Evolutionary conservation across 2,797 vertebrate species (phyloP), one percentile per base, ranked within the genome.

Genomic region (Halcyon badia): DNA sequence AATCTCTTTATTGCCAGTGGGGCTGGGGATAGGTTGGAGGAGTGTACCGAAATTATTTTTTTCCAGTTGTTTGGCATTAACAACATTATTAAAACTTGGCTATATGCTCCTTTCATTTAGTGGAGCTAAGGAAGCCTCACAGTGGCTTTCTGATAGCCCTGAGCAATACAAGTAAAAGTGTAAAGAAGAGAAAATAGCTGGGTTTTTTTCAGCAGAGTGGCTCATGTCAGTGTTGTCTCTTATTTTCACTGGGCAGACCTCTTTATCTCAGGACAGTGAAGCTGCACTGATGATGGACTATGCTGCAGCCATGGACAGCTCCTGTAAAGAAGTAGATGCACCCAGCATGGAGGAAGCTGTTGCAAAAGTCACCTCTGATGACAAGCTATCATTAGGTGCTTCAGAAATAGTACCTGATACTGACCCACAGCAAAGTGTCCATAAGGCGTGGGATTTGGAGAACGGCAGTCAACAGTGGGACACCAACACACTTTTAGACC

Each of bases 241-340:
- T 84, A 10, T 65, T 90, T 93, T 76, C 37, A 13, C 64, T 17
- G 77, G 51, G 31, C 91, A 98, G 98, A 98, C 99, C 21, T 98
- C 99, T 13, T 89, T 99, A 91, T 98, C 99, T 98, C 99, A 99
- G 98, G 99, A 99, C 84, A 99, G 98, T 9, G 99, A 99, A 78
- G 97, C 99, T 39, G 96, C 98, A 41, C 98, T 99, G 89, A 99
- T 99, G 99, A 98, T 98, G 31, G 98, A 99, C 95, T 99, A 99
- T 18, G 99, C 99, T 6, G 99, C 99, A 35, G 98, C 99, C 31
- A 99, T 99, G 99, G 99, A 99, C 25, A 98, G 98, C 46, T 98
- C 99, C 2, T 98, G 94, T 97, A 98, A 97, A 77, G 96, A 97
- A 77, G 96, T 90, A 62, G 68, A 97, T 82, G 95, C 96, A 79